phyloP scores from a whole-genome alignment of 2,113 vertebrate species.

The Neodontobutis hainanensis region DNA sequence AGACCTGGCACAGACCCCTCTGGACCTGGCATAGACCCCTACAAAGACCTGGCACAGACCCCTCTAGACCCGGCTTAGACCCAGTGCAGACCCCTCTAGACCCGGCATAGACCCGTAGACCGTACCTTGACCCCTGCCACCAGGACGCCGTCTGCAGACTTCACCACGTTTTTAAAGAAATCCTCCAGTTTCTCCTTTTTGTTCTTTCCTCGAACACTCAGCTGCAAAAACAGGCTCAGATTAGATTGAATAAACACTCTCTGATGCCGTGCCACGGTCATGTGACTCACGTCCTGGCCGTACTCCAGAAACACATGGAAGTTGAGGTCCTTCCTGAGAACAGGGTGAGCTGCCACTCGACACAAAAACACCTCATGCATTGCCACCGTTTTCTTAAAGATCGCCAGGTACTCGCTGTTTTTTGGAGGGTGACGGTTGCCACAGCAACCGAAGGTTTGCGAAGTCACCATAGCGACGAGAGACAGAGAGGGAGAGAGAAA shows the following conservation, averaged over 20 bases:
- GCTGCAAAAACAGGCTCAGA: constrained; percentile 69
- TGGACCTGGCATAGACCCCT: too few species aligned
- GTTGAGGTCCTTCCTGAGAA: constrained; percentile 97
- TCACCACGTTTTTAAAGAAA: constrained; percentile 99
- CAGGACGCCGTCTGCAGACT: constrained; percentile 97
- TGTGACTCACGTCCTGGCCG: constrained; percentile 95
- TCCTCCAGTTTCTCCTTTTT: constrained; percentile 99
- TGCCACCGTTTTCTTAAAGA: constrained; percentile 99
- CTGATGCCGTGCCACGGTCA: background rate
- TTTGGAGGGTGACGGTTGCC: too few species aligned
- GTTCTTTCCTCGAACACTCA: constrained; percentile 98
- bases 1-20: too few species aligned
- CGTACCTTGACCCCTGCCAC: constrained; percentile 96
- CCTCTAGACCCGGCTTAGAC: too few species aligned
- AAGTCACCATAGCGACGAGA: background rate
- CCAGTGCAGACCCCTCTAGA: too few species aligned
- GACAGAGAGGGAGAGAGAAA: background rate
- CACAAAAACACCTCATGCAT: constrained; percentile 99
- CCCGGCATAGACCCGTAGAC: too few species aligned
- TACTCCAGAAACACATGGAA: constrained; percentile 99
- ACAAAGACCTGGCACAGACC: too few species aligned
- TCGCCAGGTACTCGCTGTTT: constrained; percentile 95
- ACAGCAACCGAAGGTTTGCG: too few species aligned
- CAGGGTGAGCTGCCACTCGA: constrained; percentile 95
- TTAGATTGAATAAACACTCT: too few species aligned